Conservation (phyloP, 1,140 invertebrate species). For the Drosophila sturtevanti region DNA sequence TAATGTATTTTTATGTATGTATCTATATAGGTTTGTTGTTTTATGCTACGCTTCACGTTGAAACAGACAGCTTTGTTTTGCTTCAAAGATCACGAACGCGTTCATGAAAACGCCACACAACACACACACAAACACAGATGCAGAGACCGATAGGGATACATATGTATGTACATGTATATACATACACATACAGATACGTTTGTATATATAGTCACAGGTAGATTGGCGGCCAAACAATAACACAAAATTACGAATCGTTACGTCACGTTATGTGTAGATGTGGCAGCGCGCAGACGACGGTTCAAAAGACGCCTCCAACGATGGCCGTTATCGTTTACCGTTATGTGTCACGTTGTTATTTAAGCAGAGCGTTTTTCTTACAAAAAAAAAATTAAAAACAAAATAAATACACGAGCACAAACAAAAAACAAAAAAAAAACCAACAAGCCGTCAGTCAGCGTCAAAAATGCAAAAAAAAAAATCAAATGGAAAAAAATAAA, state of each 20-base stretch:
- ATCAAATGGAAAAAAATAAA: slow-evolving; percentile 13
- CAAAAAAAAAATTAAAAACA: slow-evolving; percentile 34
- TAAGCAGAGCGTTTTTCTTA: slow-evolving; percentile 30
- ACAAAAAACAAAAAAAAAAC: neutral
- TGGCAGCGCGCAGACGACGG: slow-evolving; percentile 31
- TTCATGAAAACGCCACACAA: slow-evolving; percentile 69
- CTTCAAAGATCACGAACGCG: slow-evolving; percentile 80
- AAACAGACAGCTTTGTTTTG: slow-evolving; percentile 75
- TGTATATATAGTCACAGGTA: slow-evolving; percentile 11
- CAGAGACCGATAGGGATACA: slow-evolving; percentile 11
- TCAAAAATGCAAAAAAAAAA: slow-evolving; percentile 47
- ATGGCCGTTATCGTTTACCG: slow-evolving; percentile 39
- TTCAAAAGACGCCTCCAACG: slow-evolving; percentile 22
- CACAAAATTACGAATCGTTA: slow-evolving; percentile 70
- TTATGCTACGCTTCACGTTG: slow-evolving; percentile 54
- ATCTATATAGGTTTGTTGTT: slow-evolving; percentile 24
- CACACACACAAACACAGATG: slow-evolving; percentile 14
- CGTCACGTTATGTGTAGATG: slow-evolving; percentile 62
- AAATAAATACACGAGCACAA: neutral
- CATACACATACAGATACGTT: slow-evolving; percentile 26
- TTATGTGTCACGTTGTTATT: slow-evolving; percentile 49
- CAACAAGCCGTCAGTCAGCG: slow-evolving; percentile 10
- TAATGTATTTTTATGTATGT: neutral
- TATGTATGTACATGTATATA: slow-evolving; percentile 26
- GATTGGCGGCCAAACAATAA: slow-evolving; percentile 64